These are phyloP conservation scores for Tuberolachnus salignus DNA, from an alignment of 2,888 invertebrate species.

Conservation along the genomic window DNA sequence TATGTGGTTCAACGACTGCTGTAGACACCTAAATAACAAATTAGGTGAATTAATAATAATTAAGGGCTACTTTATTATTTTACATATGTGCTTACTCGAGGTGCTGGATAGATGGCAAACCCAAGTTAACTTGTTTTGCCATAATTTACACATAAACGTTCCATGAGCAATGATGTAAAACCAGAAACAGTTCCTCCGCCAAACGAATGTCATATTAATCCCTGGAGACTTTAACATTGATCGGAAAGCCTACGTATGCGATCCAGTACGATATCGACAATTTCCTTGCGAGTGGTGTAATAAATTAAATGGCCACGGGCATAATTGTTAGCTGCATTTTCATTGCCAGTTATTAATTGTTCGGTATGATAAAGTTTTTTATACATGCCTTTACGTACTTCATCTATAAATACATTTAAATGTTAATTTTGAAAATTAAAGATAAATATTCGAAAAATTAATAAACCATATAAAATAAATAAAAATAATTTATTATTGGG, in stretches of 20 bases:
- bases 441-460: neutral
- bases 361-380: conserved; percentile 96
- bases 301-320: conserved; percentile 97
- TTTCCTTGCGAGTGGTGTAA: conserved; percentile 95
- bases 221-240: conserved; percentile 90
- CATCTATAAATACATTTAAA: conserved; percentile 66
- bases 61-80: conserved; percentile 55
- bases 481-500: no score
- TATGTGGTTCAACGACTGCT: conserved; percentile 68
- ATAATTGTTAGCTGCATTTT: conserved; percentile 97
- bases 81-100: conserved; percentile 64
- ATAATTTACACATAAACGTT: conserved; percentile 92
- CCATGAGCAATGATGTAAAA: conserved; percentile 96
- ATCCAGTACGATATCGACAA: conserved; percentile 87
- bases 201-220: conserved; percentile 95
- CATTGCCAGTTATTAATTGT: conserved; percentile 95
- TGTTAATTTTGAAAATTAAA: no score
- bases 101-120: conserved; percentile 96
- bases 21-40: conserved; percentile 63
- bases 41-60: neutral
- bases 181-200: conserved; percentile 94
- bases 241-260: conserved; percentile 85
- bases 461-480: no score
- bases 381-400: conserved; percentile 92
- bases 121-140: conserved; percentile 95